Conservation (phyloP, 2,888 invertebrate genomes). For the Drosophila multiciliata region DNA sequence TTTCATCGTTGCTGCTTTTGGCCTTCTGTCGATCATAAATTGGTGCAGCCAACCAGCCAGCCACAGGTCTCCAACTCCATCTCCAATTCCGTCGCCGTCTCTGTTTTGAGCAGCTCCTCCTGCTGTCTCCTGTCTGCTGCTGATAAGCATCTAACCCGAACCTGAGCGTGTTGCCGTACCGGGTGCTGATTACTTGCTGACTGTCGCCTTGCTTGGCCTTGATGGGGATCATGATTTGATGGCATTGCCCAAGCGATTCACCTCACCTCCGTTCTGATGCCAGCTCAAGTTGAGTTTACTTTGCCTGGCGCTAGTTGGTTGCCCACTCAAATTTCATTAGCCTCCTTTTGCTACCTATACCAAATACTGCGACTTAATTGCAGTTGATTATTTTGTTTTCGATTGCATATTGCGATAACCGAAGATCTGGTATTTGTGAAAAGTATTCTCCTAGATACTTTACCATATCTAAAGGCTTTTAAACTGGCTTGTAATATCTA, state of each 20-base stretch:
- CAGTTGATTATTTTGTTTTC: slow-evolving; percentile 55
- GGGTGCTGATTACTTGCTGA: slow-evolving; percentile 70
- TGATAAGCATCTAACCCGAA: slow-evolving; percentile 69
- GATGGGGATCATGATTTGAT: slow-evolving; percentile 68
- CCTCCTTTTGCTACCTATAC: slow-evolving; percentile 64
- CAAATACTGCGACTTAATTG: slow-evolving; percentile 43
- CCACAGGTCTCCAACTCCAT: slow-evolving; percentile 28
- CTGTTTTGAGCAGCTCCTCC: slow-evolving; percentile 34
- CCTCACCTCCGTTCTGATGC: not conserved
- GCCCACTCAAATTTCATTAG: slow-evolving; percentile 71
- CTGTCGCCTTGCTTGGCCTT: slow-evolving; percentile 66
- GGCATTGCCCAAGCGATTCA: slow-evolving; percentile 38
- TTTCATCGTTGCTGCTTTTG: slow-evolving; percentile 42
- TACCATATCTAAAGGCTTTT: not conserved
- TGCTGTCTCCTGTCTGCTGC: slow-evolving; percentile 56
- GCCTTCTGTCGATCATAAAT: slow-evolving; percentile 77
- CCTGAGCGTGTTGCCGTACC: slow-evolving; percentile 30
- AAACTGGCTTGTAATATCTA: not conserved
- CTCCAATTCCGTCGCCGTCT: slow-evolving; percentile 4
- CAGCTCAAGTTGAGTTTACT: slow-evolving; percentile 12
- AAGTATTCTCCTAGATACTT: not conserved
- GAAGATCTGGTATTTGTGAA: slow-evolving; percentile 11
- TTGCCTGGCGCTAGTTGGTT: slow-evolving; percentile 43
- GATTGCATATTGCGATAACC: slow-evolving; percentile 46
- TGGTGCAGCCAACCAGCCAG: slow-evolving; percentile 59